Conservation (phyloP, 1,140 invertebrate genomes). For the Elymnias hypermnestra region DNA sequence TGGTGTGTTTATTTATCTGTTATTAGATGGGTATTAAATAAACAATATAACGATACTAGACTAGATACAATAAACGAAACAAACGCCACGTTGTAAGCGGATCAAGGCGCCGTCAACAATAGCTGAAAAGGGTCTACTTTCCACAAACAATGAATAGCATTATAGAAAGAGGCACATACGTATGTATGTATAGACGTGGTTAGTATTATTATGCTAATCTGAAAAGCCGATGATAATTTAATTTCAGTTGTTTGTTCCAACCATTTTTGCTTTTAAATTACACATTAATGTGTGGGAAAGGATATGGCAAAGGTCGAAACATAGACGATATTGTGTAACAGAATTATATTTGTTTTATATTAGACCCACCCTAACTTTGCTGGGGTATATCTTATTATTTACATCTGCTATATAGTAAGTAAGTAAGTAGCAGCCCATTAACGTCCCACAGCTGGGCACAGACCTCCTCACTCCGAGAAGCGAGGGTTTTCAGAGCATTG, state of each 20-base stretch:
- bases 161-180: not conserved
- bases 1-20: no score
- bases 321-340: no score
- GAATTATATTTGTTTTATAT: no score
- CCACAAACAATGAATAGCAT: constrained; percentile 16
- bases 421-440: no score
- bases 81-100: not conserved
- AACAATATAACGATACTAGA: no score
- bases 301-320: not conserved
- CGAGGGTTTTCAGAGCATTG: not conserved
- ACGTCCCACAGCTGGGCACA: no score
- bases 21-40: no score
- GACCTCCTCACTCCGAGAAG: no score
- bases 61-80: no score
- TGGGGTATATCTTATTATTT: no score
- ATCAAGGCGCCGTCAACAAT: constrained; percentile 8
- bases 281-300: not conserved
- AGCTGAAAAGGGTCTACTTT: constrained; percentile 12
- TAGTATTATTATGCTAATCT: constrained; percentile 22
- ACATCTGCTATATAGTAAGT: no score
- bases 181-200: not conserved
- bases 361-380: no score
- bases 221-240: constrained; percentile 6
- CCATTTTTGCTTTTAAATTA: not conserved
- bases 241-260: constrained; percentile 3